Evolutionary conservation across 2,888 invertebrate species (phyloP), one percentile per base, ranked within the genome.

Genomic region (Maniola hyperantus): DNA sequence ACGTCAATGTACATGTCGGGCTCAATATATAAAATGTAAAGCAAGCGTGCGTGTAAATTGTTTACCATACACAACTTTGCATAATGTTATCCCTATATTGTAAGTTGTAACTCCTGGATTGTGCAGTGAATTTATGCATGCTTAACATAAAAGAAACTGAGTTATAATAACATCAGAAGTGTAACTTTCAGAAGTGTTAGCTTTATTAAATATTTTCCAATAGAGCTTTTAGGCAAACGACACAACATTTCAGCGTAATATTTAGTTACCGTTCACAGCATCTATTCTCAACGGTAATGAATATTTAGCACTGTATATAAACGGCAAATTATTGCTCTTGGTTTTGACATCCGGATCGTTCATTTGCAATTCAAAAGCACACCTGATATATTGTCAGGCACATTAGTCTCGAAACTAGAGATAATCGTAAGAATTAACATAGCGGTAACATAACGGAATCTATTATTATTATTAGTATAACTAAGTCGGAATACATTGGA

Each of bases 241-340:
- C 26, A 59, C 50, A 58, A 63, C 62, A 42, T 62, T 64, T 65
- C 64, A 64, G 46, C 18, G 46, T 64, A 42, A 71, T 67, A 68
- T 71, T 70, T 66, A 65, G 66, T 65, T 67, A 71, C 66, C 50
- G 51, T 65, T 68, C 51, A 59, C 57, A 51, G 54, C 62, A 51
- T 68, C 70, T 70, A 70, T 68, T 66, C 63, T 65, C 44, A 67
- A 65, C 61, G 68, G 68, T 73, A 71, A 74, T 74, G 74, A 71
- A 74, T 74, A 74, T 74, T 74, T 72, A 74, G 72, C 66, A 66
- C 68, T 66, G 66, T 71, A 71, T 73, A 73, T 72, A 71, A 71
- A 72, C 71, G 71, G 65, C 69, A 71, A 74, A 73, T 74, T 72
- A 74, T 74, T 72, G 71, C 73, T 71, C 71, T 67, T 67, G 74